Evolutionary conservation across 2,888 invertebrate species (phyloP).

Genomic region (Caenorhabditis sp.): DNA sequence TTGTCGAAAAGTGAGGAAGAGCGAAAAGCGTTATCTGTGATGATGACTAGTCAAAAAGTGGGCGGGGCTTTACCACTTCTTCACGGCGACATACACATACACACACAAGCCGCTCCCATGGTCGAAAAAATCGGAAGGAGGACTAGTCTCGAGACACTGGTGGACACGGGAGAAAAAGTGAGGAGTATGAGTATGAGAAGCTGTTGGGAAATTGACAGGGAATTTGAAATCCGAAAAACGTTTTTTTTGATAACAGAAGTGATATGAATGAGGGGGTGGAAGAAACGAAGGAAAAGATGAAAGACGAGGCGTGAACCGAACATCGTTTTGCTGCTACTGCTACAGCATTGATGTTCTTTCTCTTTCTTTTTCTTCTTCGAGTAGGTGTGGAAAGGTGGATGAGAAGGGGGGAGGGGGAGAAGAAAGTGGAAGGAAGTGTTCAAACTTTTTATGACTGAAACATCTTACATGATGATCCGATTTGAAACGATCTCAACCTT

Average conservation of each 20-base stretch:
- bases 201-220: background rate
- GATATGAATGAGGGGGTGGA: too few relatives aligned
- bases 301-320: background rate
- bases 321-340: background rate
- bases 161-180: background rate
- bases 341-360: background rate
- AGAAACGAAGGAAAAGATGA: too few relatives aligned
- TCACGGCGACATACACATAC: conserved; percentile 13
- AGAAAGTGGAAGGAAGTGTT: conserved; percentile 10
- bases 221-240: background rate
- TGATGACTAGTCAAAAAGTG: too few relatives aligned
- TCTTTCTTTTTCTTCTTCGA: conserved; percentile 12
- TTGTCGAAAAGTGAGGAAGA: too few relatives aligned
- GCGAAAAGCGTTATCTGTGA: too few relatives aligned
- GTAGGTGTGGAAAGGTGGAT: conserved; percentile 15
- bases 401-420: too few relatives aligned
- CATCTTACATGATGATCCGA: conserved; percentile 28
- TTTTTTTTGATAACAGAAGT: too few relatives aligned
- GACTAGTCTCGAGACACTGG: conserved; percentile 27
- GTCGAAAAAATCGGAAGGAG: conserved; percentile 43
- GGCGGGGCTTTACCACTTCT: conserved; percentile 5
- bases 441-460: conserved; percentile 29
- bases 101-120: conserved; percentile 47
- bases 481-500: too few relatives aligned
- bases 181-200: conserved; percentile 6